Percentiles rank a stretch among this genome's conserved stretches.
phyloP scores from a whole-genome alignment of 2,113 vertebrate genomes.

The Platichthys stellatus region DNA sequence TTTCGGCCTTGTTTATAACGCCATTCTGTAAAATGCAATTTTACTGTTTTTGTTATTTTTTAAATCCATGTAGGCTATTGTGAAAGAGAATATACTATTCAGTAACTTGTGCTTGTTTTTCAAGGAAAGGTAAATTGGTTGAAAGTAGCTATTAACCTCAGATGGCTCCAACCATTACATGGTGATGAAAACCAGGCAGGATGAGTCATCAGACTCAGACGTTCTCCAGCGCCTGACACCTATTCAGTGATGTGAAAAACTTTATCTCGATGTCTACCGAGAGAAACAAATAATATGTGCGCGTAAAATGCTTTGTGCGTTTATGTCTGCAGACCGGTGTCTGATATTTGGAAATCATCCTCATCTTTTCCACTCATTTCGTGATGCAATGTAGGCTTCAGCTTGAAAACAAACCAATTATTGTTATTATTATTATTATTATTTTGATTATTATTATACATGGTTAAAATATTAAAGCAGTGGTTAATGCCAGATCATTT shows the following conservation, averaged over 20 bases:
- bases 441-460: background rate
- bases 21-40: background rate
- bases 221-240: slow-evolving; percentile 46
- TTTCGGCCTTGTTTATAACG: slow-evolving; percentile 3
- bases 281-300: background rate
- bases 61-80: background rate
- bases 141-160: slow-evolving; percentile 51
- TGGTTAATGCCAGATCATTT: slow-evolving; percentile 3
- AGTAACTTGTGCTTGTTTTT: slow-evolving; percentile 26
- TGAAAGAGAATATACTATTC: background rate
- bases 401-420: slow-evolving; percentile 7
- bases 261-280: background rate
- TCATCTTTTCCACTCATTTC: slow-evolving; percentile 4
- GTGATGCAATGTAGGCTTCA: background rate
- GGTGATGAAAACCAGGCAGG: slow-evolving; percentile 28
- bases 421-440: background rate
- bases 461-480: background rate
- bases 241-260: slow-evolving; percentile 37
- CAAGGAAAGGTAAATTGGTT: slow-evolving; percentile 20
- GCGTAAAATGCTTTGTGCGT: background rate
- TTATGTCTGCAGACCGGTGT: background rate
- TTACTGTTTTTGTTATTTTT: background rate
- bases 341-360: background rate
- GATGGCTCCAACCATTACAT: slow-evolving; percentile 26
- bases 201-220: slow-evolving; percentile 50